phyloP scores from a whole-genome alignment of 2,113 vertebrate genomes.

The Lophochroa leadbeateri region DNA sequence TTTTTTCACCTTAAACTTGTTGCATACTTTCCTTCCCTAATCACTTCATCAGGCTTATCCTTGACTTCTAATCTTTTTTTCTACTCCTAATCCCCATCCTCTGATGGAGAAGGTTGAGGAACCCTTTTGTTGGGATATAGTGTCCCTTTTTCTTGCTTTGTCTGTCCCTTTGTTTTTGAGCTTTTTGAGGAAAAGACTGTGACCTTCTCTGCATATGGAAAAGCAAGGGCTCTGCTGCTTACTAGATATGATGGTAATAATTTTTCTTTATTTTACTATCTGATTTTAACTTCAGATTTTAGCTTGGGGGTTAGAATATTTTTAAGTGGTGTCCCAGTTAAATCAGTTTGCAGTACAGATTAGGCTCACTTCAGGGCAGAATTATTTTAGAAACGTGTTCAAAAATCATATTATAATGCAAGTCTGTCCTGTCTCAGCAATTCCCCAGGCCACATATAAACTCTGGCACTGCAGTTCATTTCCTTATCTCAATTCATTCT shows the following conservation, averaged over 20 bases:
- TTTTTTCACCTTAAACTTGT: background rate
- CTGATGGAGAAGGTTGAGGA: background rate
- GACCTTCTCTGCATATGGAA: background rate
- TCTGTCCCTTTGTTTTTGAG: background rate
- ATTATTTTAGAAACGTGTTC: slow-evolving; percentile 21
- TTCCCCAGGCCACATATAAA: background rate
- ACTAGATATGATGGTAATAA: background rate
- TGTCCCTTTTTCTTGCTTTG: background rate
- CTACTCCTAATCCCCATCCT: background rate
- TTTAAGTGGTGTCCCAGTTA: background rate
- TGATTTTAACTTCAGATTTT: background rate
- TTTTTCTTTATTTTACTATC: background rate
- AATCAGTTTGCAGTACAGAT: slow-evolving; percentile 21
- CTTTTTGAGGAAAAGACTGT: background rate
- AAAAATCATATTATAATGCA: background rate
- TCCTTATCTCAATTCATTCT: background rate
- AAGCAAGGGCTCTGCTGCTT: background rate
- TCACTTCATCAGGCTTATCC: background rate
- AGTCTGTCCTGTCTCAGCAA: background rate
- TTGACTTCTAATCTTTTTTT: background rate
- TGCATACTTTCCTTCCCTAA: background rate
- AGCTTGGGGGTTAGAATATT: background rate
- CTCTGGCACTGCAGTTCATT: background rate
- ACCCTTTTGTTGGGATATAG: background rate
- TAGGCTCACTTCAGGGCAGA: background rate